A percentile compares a stretch with the other conserved stretches of the same genome.
Conservation (phyloP, 2,888 invertebrate genomes). For the Hydroisotoma schaefferi region DNA sequence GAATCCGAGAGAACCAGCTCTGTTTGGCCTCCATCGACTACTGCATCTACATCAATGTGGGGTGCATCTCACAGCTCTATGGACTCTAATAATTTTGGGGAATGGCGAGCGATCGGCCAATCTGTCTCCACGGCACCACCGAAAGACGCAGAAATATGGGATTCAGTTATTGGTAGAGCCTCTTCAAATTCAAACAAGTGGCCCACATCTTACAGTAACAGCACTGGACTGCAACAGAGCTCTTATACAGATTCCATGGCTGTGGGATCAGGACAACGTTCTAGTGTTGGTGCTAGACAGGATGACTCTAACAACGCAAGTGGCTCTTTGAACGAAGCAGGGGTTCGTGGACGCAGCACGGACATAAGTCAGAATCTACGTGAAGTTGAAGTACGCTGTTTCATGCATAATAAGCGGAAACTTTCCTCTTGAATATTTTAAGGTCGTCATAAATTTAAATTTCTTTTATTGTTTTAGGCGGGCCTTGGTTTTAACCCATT, state of each 20-base stretch:
- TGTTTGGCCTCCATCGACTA: constrained; percentile 17
- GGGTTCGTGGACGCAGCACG: constrained; percentile 18
- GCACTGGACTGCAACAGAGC: neutral
- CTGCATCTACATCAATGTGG: neutral
- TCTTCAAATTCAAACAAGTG: constrained; percentile 31
- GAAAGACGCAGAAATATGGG: constrained; percentile 41
- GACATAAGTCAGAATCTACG: constrained; percentile 46
- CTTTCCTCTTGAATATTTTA: neutral
- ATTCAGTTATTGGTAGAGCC: constrained; percentile 10
- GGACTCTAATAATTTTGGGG: constrained; percentile 1
- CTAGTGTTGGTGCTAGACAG: neutral
- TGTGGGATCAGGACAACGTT: constrained; percentile 31
- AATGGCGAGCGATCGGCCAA: constrained; percentile 16
- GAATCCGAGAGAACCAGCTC: neutral
- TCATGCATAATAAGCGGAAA: neutral
- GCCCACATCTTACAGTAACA: constrained; percentile 29
- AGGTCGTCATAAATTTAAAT: neutral
- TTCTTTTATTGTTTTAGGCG: constrained; percentile 51
- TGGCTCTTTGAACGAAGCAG: constrained; percentile 16
- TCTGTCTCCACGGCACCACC: neutral
- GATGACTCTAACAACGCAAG: neutral
- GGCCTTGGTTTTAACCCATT: constrained; percentile 67
- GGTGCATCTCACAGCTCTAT: constrained; percentile 10
- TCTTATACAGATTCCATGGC: constrained; percentile 23
- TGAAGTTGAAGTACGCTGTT: constrained; percentile 45